phyloP scores from a whole-genome alignment of 2,113 vertebrate genomes.

The Delphinapterus leucas region DNA sequence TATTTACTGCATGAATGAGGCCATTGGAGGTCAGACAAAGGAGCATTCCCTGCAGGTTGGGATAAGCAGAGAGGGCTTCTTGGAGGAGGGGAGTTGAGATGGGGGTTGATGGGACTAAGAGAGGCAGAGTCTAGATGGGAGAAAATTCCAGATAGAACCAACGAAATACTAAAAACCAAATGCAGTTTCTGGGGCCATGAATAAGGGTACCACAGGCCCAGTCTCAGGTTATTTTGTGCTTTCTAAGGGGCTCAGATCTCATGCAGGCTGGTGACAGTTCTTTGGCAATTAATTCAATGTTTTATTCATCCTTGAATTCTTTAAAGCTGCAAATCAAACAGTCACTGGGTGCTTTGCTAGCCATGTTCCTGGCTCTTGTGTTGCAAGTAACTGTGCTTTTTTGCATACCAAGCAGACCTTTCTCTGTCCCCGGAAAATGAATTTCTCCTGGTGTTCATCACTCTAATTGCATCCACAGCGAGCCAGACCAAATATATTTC shows the following conservation, averaged over 20 bases:
- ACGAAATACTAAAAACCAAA: not conserved
- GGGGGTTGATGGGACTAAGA: not conserved
- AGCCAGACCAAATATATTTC: conserved; percentile 72
- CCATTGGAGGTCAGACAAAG: not conserved
- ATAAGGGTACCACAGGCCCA: not conserved
- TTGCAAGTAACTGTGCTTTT: conserved; percentile 76
- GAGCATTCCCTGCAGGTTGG: not conserved
- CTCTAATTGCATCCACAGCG: conserved; percentile 79
- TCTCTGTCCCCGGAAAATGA: conserved; percentile 77
- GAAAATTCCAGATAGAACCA: not conserved
- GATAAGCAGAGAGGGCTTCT: not conserved
- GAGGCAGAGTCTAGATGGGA: not conserved
- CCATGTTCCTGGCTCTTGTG: conserved; percentile 65
- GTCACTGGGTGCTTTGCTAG: conserved; percentile 77
- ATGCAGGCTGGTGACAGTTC: conserved; percentile 72
- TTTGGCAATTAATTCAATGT: conserved; percentile 83
- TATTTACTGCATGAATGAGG: not conserved
- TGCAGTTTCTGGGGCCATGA: not conserved
- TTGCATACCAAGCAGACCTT: conserved; percentile 81
- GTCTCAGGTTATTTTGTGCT: not conserved
- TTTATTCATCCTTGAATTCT: conserved; percentile 84
- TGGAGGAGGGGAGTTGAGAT: not conserved
- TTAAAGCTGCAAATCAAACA: conserved; percentile 84
- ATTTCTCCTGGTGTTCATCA: conserved; percentile 77
- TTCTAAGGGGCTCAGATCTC: conserved; percentile 55